phyloP scores from a whole-genome alignment of 2,888 invertebrate species.

The Drosophila mercatorum region DNA sequence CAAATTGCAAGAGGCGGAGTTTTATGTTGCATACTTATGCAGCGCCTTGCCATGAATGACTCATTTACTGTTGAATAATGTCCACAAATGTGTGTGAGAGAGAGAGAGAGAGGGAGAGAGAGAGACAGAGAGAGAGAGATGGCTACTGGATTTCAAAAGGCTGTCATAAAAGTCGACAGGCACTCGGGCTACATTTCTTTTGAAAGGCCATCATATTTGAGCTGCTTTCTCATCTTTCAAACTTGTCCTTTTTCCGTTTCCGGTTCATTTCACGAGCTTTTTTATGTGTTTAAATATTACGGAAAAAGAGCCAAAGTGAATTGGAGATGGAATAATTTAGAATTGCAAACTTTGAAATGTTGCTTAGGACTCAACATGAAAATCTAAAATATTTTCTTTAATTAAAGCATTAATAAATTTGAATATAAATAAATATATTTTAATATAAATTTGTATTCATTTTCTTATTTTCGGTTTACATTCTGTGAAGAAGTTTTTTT shows the following conservation, averaged over 20 bases:
- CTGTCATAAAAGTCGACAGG: conserved; percentile 15
- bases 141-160: not conserved
- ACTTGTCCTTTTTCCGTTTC: conserved; percentile 8
- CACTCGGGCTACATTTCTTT: conserved; percentile 4
- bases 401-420: too few relatives aligned
- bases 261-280: not conserved
- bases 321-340: not conserved
- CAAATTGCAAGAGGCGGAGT: conserved; percentile 35
- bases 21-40: conserved; percentile 48
- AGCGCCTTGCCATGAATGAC: conserved; percentile 24
- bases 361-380: too few relatives aligned
- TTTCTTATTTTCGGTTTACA: too few relatives aligned
- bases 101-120: too few relatives aligned
- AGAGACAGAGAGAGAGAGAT: not conserved
- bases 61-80: conserved; percentile 26
- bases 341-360: not conserved
- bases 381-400: too few relatives aligned
- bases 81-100: not conserved
- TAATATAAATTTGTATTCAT: too few relatives aligned
- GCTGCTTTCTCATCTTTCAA: conserved; percentile 10
- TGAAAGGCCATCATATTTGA: conserved; percentile 7
- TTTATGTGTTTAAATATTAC: conserved; percentile 1
- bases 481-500: too few relatives aligned
- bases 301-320: not conserved
- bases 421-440: too few relatives aligned